phyloP scores from a whole-genome alignment of 92 coral and sea anemone genomes.

The Hydrozoanthus gracilis region DNA sequence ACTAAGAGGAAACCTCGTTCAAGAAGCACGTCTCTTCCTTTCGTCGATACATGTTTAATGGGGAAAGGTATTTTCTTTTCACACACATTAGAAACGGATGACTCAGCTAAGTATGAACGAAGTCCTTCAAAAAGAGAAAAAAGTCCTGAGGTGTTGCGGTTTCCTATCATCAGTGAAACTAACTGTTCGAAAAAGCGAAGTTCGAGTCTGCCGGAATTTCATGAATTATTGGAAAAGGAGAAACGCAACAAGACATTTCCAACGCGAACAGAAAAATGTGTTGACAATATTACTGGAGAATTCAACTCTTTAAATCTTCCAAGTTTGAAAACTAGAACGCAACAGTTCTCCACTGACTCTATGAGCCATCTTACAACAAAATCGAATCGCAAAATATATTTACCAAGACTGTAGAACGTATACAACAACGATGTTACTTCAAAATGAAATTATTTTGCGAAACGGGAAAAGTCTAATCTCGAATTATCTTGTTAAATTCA shows the following conservation, averaged over 20 bases:
- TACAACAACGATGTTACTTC: neutral
- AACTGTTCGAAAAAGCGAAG: conserved; percentile 18
- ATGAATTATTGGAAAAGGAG: neutral
- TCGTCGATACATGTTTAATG: conserved; percentile 1
- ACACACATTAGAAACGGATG: neutral
- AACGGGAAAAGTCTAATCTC: neutral
- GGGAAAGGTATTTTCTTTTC: conserved; percentile 23
- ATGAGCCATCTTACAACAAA: conserved; percentile 29
- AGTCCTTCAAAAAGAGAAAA: neutral
- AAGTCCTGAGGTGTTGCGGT: neutral
- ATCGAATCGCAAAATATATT: conserved; percentile 46
- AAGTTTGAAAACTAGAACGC: neutral
- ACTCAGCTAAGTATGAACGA: neutral
- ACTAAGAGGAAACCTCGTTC: neutral
- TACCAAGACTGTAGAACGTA: conserved; percentile 10
- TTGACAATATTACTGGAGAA: neutral
- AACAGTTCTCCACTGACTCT: conserved; percentile 1
- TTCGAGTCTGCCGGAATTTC: conserved; percentile 36
- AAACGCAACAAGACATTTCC: neutral
- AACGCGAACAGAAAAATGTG: neutral
- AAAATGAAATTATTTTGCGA: neutral
- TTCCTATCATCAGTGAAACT: neutral
- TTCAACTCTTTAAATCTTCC: conserved; percentile 7
- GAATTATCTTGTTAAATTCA: neutral
- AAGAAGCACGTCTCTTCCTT: conserved; percentile 27